Base-by-base conservation (phyloP, 2,888 invertebrate species). In the Drosophila seclusa region DNA sequence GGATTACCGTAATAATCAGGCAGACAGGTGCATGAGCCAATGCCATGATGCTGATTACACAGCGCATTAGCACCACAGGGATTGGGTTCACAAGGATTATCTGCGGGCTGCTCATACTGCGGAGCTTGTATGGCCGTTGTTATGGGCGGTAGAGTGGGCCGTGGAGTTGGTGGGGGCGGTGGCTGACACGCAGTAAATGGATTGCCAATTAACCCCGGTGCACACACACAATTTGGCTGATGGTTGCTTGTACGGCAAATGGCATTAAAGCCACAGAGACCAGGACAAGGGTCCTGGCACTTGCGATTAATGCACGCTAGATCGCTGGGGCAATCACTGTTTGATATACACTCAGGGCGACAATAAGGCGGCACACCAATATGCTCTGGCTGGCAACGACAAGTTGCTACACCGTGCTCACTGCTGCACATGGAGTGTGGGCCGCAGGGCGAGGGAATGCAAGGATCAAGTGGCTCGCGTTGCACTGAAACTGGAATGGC, bases 231-330 rank as follows among this genome's bases (percentile, higher is more conserved):
- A 83, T 96, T 95, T 4, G 96, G 96, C 87, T 95, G 95, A 84
- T 97, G 96, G 91, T 96, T 96, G 24, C 96, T 94, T 4, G 96
- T 96, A 91, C 95, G 95, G 90, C 97, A 97, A 79, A 94, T 94
- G 10, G 97, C 96, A 82, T 95, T 94, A 54, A 95, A 93, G 34
- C 97, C 97, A 91, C 97, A 97, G 24, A 95, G 94, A 36, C 96
- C 96, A 21, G 95, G 94, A 89, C 97, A 97, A 18, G 97, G 97
- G 92, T 97, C 95, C 68, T 94, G 94, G 91, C 97, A 97, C 93
- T 96, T 96, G 78, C 96, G 95, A 91, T 96, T 96, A 67, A 95
- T 95, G 83, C 97, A 97, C 2, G 96, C 96, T 91, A 95, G 94
- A 87, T 95, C 95, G 73, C 94, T 93, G 38, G 95, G 93, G 92